Evolutionary conservation across 2,888 invertebrate species (phyloP), one percentile per base, ranked within the genome.

Genomic region (Keiferia lycopersicella): DNA sequence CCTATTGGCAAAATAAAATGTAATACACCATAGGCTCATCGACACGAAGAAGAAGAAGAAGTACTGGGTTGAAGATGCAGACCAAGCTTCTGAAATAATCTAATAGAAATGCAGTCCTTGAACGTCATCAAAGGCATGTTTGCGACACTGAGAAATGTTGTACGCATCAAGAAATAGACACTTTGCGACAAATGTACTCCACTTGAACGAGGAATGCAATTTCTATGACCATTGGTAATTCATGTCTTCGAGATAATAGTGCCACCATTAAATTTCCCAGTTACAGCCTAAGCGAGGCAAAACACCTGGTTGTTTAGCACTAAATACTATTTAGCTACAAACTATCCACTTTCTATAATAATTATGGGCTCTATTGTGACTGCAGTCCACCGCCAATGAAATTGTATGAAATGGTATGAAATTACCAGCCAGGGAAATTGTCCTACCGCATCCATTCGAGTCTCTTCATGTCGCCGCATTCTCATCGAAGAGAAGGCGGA

Each of bases 371-470:
- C 59, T 59, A 41, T 51, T 20, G 50, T 61, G 61, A 16, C 12
- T n/a, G 20, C 16, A 18, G 20, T n/a, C n/a, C 18, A 50, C 63
- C 14, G 48, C 50, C 58, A 59, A 38, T 45, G 12, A 38, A 63
- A 34, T 26, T 12, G 48, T 63, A 65, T 65, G 14, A 63, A 64
- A 68, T 70, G 10, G 34, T 34, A 34, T 34, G 34, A 34, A 34
- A 34, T 34, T 34, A 34, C 34, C 34, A 62, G 56, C 39, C 73
- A 70, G 73, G 69, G 75, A 75, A 73, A 74, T 76, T 79, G 82
- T 81, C 71, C 82, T 84, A 82, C 85, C 86, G 80, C 80, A 83
- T 87, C 88, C 87, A 86, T 87, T 82, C 77, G 82, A 74, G 72
- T 73, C 69, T 67, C 67, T 76, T 84, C 34, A 34, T 88, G 86